These are phyloP conservation scores for Rhingia rostrata DNA, from an alignment of 2,888 invertebrate genomes.

Conservation along the genomic window DNA sequence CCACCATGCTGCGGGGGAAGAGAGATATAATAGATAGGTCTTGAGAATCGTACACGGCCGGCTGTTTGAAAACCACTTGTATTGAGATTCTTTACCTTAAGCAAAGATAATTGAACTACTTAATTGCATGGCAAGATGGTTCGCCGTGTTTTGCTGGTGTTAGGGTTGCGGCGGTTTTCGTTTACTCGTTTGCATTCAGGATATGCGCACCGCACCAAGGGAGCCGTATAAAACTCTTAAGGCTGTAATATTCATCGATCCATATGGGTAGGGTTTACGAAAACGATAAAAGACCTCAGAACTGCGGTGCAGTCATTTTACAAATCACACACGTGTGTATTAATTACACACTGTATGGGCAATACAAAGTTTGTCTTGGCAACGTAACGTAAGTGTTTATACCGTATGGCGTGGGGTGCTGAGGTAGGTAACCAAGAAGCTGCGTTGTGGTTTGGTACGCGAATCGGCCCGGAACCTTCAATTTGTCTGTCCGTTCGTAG, in stretches of 20 bases:
- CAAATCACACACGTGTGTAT: conserved; percentile 65
- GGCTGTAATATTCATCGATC: conserved; percentile 66
- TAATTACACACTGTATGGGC: conserved; percentile 50
- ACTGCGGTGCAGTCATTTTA: conserved; percentile 52
- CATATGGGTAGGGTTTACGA: conserved; percentile 15
- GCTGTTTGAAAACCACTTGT: conserved; percentile 70
- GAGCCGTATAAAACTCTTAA: conserved; percentile 51
- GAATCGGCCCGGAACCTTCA: no score
- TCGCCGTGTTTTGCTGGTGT: conserved; percentile 19
- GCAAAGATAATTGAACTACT: conserved; percentile 74
- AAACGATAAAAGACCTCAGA: conserved; percentile 7
- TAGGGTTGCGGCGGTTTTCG: conserved; percentile 47
- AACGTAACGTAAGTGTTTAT: conserved; percentile 14
- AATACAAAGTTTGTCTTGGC: conserved; percentile 48
- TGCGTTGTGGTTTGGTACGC: not conserved
- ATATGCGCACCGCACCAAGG: conserved; percentile 25
- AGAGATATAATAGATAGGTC: conserved; percentile 70
- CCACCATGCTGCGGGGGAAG: conserved; percentile 54
- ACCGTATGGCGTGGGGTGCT: conserved; percentile 5
- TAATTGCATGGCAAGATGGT: conserved; percentile 39
- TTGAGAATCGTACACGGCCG: conserved; percentile 55
- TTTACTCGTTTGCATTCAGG: conserved; percentile 64
- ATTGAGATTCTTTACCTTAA: conserved; percentile 64
- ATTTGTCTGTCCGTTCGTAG: no score
- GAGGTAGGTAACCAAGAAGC: conserved; percentile 2